Evolutionary conservation across 2,797 vertebrate genomes (phyloP).

Genomic region (Xenopus petersii): DNA sequence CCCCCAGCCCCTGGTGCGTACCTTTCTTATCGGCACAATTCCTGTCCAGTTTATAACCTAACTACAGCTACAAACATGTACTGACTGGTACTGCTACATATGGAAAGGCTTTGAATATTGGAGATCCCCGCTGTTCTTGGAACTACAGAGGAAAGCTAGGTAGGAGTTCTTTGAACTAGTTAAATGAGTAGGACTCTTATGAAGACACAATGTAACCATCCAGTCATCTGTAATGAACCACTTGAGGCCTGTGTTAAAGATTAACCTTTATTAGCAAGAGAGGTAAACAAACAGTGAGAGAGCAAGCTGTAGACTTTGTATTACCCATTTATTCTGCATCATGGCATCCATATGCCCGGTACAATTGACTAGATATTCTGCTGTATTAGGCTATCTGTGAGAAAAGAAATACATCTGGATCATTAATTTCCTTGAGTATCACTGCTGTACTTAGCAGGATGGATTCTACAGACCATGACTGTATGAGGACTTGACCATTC

Average conservation of each 20-base stretch:
- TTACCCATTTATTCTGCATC: slow-evolving; percentile 26
- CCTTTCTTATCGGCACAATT: no score
- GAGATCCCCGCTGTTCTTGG: no score
- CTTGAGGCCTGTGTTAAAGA: slow-evolving; percentile 20
- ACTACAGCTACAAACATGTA: no score
- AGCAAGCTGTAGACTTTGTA: slow-evolving; percentile 19
- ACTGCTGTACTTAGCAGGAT: slow-evolving; percentile 19
- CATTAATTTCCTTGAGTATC: slow-evolving; percentile 33
- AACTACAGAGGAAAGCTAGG: no score
- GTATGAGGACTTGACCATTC: not conserved
- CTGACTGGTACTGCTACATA: no score
- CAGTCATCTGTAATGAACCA: slow-evolving; percentile 19
- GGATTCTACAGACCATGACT: slow-evolving; percentile 1
- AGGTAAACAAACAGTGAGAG: slow-evolving; percentile 8
- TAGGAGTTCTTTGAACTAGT: no score
- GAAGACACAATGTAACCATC: slow-evolving; percentile 8
- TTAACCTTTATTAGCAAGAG: slow-evolving; percentile 26
- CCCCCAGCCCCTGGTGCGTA: no score
- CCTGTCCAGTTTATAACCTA: no score
- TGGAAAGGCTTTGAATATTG: no score
- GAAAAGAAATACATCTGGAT: slow-evolving; percentile 31
- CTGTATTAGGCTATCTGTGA: slow-evolving; percentile 7
- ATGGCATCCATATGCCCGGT: slow-evolving; percentile 9
- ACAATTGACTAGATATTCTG: not conserved
- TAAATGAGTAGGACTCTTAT: not conserved